Conservation (phyloP, 2,113 vertebrate species). For the Tupaia chinensis region DNA sequence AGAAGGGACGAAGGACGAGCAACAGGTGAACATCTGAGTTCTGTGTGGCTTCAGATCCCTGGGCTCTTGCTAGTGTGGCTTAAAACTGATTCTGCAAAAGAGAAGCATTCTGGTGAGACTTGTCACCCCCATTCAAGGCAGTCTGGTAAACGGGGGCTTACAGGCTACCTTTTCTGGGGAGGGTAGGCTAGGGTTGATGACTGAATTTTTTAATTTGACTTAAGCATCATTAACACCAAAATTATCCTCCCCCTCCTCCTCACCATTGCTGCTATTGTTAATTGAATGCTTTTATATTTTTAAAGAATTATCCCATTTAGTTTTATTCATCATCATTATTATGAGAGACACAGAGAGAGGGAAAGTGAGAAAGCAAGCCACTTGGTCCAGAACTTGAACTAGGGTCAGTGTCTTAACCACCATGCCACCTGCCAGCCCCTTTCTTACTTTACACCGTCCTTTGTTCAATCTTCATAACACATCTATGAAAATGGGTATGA, state of each 20-base stretch:
- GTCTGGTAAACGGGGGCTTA: too few relatives aligned
- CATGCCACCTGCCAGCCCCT: too few relatives aligned
- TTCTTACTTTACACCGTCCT: not conserved
- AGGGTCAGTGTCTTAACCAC: too few relatives aligned
- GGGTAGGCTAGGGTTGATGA: not conserved
- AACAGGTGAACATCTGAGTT: not conserved
- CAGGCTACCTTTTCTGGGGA: not conserved
- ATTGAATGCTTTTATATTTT: not conserved
- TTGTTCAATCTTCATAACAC: not conserved
- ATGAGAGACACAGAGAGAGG: too few relatives aligned
- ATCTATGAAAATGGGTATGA: not conserved
- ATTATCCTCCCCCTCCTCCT: not conserved
- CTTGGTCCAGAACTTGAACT: too few relatives aligned
- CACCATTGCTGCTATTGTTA: not conserved
- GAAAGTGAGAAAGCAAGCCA: too few relatives aligned
- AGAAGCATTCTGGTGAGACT: not conserved
- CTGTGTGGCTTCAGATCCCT: not conserved
- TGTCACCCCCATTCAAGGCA: not conserved
- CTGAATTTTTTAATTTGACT: not conserved
- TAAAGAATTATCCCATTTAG: too few relatives aligned
- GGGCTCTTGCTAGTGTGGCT: not conserved
- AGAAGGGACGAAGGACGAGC: not conserved
- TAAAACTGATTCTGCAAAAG: slow-evolving; percentile 10
- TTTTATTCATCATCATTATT: too few relatives aligned
- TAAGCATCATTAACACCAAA: not conserved